Conservation (phyloP, 2,797 vertebrate genomes). For the Agapornis canus region DNA sequence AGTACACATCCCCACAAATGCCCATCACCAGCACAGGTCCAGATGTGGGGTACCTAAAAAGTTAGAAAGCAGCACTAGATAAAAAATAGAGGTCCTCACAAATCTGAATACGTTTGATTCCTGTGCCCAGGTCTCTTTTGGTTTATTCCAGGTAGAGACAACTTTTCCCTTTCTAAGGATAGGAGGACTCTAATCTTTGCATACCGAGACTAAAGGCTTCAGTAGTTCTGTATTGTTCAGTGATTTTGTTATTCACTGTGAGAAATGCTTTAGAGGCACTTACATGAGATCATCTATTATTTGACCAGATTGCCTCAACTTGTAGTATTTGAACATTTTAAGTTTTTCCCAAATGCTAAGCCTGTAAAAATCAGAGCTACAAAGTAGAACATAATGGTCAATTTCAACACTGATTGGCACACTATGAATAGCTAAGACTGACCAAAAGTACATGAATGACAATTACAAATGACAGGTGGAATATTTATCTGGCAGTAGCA, state of each 20-base stretch:
- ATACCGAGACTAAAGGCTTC: neutral
- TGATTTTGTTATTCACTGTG: neutral
- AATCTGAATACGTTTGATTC: neutral
- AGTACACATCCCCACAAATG: neutral
- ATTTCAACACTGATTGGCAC: neutral
- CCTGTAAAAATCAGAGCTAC: neutral
- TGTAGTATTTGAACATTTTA: neutral
- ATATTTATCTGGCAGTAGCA: constrained; percentile 7
- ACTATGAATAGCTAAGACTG: neutral
- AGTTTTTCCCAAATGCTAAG: neutral
- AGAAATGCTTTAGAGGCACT: neutral
- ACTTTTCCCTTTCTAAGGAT: neutral
- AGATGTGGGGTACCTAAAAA: neutral
- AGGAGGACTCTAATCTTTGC: neutral
- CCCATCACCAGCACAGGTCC: neutral
- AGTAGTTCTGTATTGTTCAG: neutral
- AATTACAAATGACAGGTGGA: neutral
- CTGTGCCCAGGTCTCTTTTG: neutral
- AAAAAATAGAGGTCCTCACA: neutral
- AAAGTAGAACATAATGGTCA: neutral
- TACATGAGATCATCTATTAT: neutral
- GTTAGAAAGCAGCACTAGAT: neutral
- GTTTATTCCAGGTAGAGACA: neutral
- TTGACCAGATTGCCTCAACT: neutral
- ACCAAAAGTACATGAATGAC: neutral